Evolutionary conservation across 2,888 invertebrate genomes (phyloP), one percentile per base, ranked within the genome.

Genomic region (Tethea ocularis): DNA sequence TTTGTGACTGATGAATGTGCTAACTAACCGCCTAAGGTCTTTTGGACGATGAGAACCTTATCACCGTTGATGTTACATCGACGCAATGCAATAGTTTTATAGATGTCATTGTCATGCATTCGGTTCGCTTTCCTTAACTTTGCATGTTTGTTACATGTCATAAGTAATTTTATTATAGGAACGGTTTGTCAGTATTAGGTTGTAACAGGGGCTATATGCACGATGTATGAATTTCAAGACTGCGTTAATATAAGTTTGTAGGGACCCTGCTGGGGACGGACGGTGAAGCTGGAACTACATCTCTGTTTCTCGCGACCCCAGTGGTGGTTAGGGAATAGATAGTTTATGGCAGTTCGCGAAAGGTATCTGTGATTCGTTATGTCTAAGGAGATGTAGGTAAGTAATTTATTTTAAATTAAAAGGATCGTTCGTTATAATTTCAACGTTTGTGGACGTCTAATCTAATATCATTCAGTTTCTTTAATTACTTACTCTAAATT

Each of bases 361-460:
- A 77, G 86, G 79, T 88, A 90, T 90, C 91, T 93, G 92, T 93
- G 92, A 93, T 93, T 91, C 80, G 86, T 87, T 89, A 84, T 80
- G 78, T 82, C 75, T 90, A 89, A 88, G 87, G 33, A 33, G 33
- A 33, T 33, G 33, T 33, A 78, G 81, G 79, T 86, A 78, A 81
- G 79, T 86, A 80, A 82, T 87, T 87, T 86, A 87, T 83, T 84
- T 33, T 81, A 74, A 77, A 71, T 74, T 73, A 68, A 75, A 64
- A 58, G 61, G 67, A 67, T 69, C 71, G 70, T 75, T 64, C 66
- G n/a, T n/a, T n/a, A n/a, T 57, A 13, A 64, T 58, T 68, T 68
- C 64, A 59, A 55, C 59, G 71, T 77, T 72, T 71, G 69, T 74
- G 65, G 69, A 61, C 61, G 69, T 69, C 63, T 66, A 71, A 61